Evolutionary conservation across 2,888 invertebrate species (phyloP), one percentile per base, ranked within the genome.

Genomic region (Ligdia adustata): DNA sequence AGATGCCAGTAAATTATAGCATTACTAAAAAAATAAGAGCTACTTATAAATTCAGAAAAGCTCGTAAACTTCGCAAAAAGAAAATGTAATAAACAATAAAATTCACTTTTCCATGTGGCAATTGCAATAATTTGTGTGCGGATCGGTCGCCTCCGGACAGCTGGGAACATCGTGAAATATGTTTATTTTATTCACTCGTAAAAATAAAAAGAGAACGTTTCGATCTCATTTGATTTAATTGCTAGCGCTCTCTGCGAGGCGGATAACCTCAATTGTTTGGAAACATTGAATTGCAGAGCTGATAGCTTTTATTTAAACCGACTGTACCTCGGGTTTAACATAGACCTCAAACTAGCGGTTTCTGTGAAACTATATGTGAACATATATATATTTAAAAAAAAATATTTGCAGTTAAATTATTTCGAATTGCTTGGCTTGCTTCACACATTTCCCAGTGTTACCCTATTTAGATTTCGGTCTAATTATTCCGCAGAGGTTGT

Each of bases 161-260:
- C 40, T 50, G 44, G 7, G 37, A n/a, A 32, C 16, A 14, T 32
- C 15, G 13, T 40, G 35, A 44, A 44, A 42, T 44, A 44, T 44
- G 12, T 40, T 18, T 39, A 44, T 50, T 50, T 50, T 50, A 44
- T 44, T 44, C 50, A 32, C 45, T 31, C 45, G 28, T 50, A 45
- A 44, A 45, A 32, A 42, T 38, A 42, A 49, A 34, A 27, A 26
- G 27, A 22, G 31, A 26, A 26, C 35, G 32, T 22, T 38, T 32
- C 40, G 37, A 35, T 39, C 46, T 32, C 31, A 18, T 49, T 22
- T 43, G 22, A 39, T 42, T 49, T 49, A 43, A 38, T 49, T 38
- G 33, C 12, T 12, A 20, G 7, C 9, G 14, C 28, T 26, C 3
- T 22, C 6, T 3, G 4, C 4, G 18, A 15, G 27, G 28, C 4